These are phyloP conservation scores for Neolamprologus multifasciatus DNA, from an alignment of 2,797 vertebrate species.

Conservation along the genomic window DNA sequence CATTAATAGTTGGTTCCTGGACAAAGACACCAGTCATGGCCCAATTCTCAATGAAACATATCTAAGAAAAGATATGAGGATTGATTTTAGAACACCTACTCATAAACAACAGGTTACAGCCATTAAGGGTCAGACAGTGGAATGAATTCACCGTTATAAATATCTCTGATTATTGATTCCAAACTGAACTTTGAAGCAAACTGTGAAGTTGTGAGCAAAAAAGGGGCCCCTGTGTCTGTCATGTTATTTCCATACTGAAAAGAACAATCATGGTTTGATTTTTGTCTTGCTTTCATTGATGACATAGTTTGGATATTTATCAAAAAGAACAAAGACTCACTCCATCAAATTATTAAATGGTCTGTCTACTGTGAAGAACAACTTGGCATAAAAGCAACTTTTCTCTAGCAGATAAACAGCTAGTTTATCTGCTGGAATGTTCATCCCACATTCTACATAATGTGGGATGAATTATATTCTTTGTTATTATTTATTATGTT, in stretches of 20 bases:
- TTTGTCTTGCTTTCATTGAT: not conserved
- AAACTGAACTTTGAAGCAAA: not conserved
- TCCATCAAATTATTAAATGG: not conserved
- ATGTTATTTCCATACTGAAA: not conserved
- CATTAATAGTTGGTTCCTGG: not conserved
- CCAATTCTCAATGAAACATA: not conserved
- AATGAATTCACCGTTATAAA: accelerated
- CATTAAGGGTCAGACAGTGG: not conserved
- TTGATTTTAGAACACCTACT: not conserved
- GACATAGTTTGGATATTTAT: not conserved
- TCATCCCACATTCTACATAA: not conserved
- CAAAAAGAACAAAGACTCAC: not conserved
- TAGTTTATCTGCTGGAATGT: too few relatives aligned
- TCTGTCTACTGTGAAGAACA: not conserved
- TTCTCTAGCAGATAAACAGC: not conserved
- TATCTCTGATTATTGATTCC: not conserved
- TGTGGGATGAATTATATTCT: not conserved
- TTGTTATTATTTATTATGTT: not conserved
- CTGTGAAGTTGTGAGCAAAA: not conserved
- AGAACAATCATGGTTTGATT: not conserved
- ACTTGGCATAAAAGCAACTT: not conserved
- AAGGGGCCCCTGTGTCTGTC: not conserved
- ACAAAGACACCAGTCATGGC: not conserved
- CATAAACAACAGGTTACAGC: not conserved
- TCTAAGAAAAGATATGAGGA: not conserved